A percentile compares a stretch with the other conserved stretches of the same genome.
Conservation (phyloP, 2,888 invertebrate genomes). For the Stegana nigrithorax region DNA sequence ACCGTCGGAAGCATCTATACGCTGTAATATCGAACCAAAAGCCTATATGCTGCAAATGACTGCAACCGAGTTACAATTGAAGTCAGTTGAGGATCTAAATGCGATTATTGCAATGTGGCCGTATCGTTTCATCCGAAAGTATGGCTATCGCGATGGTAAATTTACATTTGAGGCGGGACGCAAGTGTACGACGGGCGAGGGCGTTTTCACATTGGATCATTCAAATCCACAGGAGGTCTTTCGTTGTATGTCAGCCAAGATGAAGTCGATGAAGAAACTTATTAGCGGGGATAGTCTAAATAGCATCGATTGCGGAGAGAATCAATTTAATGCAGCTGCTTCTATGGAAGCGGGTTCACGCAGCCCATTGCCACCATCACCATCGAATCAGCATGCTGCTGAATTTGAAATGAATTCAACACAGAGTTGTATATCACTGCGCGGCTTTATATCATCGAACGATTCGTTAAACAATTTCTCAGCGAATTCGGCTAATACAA, state of each 20-base stretch:
- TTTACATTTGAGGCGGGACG: slow-evolving; percentile 90
- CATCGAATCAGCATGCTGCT: slow-evolving; percentile 62
- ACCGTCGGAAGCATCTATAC: slow-evolving; percentile 81
- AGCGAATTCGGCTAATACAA: slow-evolving; percentile 40
- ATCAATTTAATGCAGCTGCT: slow-evolving; percentile 79
- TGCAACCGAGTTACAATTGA: slow-evolving; percentile 79
- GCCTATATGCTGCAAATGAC: slow-evolving; percentile 81
- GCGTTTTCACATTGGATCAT: slow-evolving; percentile 83
- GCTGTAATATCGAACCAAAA: slow-evolving; percentile 79
- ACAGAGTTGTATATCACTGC: slow-evolving; percentile 62
- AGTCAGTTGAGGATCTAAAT: slow-evolving; percentile 74
- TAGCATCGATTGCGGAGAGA: slow-evolving; percentile 79
- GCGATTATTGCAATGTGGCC: slow-evolving; percentile 81
- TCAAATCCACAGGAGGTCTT: slow-evolving; percentile 86
- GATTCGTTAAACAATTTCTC: slow-evolving; percentile 65
- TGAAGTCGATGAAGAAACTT: slow-evolving; percentile 88
- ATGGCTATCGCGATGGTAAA: slow-evolving; percentile 87
- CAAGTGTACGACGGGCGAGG: slow-evolving; percentile 88
- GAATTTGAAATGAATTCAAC: slow-evolving; percentile 65
- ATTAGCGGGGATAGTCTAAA: slow-evolving; percentile 77
- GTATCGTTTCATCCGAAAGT: slow-evolving; percentile 83
- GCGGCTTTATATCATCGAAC: slow-evolving; percentile 64
- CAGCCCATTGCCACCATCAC: slow-evolving; percentile 81
- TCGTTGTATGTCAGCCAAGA: slow-evolving; percentile 83
- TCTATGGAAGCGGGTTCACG: slow-evolving; percentile 85